These are phyloP conservation scores for Astur gentilis DNA, from an alignment of 2,113 vertebrate species.

Conservation along the genomic window DNA sequence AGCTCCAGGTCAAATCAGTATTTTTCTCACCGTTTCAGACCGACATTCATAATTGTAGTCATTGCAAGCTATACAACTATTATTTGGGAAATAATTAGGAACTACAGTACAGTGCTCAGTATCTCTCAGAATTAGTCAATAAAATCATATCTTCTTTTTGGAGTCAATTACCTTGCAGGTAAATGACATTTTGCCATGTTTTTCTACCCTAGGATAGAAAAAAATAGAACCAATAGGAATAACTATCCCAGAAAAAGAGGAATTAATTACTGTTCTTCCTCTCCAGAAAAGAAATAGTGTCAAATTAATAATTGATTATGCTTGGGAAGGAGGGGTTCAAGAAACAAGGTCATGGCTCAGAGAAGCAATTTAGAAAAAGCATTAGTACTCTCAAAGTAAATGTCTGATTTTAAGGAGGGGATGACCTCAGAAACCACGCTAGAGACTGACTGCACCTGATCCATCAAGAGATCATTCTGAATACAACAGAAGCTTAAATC, in stretches of 20 bases:
- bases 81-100: neutral
- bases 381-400: neutral
- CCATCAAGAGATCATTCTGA: neutral
- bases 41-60: neutral
- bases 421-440: slow-evolving; percentile 3
- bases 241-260: neutral
- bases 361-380: neutral
- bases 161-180: neutral
- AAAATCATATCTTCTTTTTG: neutral
- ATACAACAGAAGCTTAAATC: neutral
- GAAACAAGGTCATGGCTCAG: neutral
- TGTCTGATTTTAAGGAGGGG: neutral
- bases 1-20: neutral
- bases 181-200: neutral
- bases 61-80: neutral
- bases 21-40: neutral
- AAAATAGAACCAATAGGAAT: neutral
- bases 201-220: neutral
- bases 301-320: slow-evolving; percentile 1
- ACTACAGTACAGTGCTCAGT: neutral
- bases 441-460: neutral
- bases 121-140: neutral
- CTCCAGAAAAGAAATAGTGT: neutral
- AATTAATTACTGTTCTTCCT: neutral
- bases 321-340: neutral